Percentiles rank a stretch among this genome's conserved stretches.
phyloP scores from a whole-genome alignment of 2,797 vertebrate genomes.

The Premnoplex brunnescens region DNA sequence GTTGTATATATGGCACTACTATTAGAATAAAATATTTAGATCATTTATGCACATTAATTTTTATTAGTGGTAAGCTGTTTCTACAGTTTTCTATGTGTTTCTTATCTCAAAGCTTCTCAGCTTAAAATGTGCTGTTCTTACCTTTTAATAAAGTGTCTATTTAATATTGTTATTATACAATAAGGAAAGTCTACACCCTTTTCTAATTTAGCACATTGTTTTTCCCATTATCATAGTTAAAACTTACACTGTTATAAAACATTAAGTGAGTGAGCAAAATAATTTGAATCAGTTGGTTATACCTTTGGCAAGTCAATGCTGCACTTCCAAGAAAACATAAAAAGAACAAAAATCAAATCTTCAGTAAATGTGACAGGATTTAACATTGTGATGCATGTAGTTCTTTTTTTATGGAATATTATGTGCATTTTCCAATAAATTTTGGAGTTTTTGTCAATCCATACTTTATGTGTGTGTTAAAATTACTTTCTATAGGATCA shows the following conservation, averaged over 20 bases:
- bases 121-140: not conserved
- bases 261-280: not conserved
- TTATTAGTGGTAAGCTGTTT: not conserved
- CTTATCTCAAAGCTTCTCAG: not conserved
- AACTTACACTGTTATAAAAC: not conserved
- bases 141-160: not conserved
- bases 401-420: not conserved
- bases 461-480: not conserved
- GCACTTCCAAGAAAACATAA: not conserved
- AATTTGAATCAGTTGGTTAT: not conserved
- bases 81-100: not conserved
- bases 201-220: not conserved
- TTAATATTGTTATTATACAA: not conserved
- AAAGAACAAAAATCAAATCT: not conserved
- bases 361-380: not conserved
- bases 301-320: not conserved
- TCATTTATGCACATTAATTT: not conserved
- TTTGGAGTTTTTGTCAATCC: not conserved
- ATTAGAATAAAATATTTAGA: not conserved
- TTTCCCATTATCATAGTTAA: not conserved
- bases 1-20: not conserved
- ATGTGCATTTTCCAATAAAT: not conserved
- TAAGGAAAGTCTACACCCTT: not conserved
- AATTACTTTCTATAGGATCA: slow-evolving; percentile 82
- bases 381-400: not conserved